These are phyloP conservation scores for Galerucella pusilla DNA, from an alignment of 2,888 invertebrate species.

Conservation along the genomic window DNA sequence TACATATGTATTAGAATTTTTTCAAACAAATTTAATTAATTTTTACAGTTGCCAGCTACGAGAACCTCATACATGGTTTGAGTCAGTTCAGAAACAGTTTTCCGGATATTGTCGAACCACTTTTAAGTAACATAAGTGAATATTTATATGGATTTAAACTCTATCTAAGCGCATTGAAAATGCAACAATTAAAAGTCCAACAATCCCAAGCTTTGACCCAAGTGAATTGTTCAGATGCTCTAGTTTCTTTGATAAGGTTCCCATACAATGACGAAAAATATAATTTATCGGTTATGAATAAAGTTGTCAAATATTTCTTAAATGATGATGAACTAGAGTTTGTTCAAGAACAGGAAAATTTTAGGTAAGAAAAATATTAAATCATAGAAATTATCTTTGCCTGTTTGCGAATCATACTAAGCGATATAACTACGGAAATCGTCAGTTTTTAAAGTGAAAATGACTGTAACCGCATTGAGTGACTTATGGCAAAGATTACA, in stretches of 20 bases:
- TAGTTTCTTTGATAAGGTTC: conserved; percentile 68
- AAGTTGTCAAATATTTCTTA: conserved; percentile 52
- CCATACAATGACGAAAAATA: conserved; percentile 62
- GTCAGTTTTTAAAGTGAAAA: no score
- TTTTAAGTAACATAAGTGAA: conserved; percentile 76
- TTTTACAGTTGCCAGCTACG: conserved; percentile 48
- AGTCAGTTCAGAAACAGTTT: conserved; percentile 74
- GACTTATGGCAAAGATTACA: no score
- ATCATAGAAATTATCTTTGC: no score
- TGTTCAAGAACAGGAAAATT: conserved; percentile 61
- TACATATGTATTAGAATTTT: no score
- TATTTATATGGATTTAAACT: conserved; percentile 73
- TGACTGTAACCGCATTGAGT: no score
- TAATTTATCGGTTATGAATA: conserved; percentile 34
- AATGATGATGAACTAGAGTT: conserved; percentile 45
- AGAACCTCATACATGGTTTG: conserved; percentile 64
- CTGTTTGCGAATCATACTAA: no score
- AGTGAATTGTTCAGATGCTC: conserved; percentile 1
- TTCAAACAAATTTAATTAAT: not conserved
- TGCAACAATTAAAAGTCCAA: conserved; percentile 5
- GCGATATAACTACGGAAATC: no score
- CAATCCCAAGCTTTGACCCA: conserved; percentile 1
- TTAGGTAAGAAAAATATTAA: conserved; percentile 63
- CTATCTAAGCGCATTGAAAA: conserved; percentile 59
- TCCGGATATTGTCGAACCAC: conserved; percentile 81